phyloP scores from a whole-genome alignment of 1,140 invertebrate species.

The Centruroides sculpturatus region DNA sequence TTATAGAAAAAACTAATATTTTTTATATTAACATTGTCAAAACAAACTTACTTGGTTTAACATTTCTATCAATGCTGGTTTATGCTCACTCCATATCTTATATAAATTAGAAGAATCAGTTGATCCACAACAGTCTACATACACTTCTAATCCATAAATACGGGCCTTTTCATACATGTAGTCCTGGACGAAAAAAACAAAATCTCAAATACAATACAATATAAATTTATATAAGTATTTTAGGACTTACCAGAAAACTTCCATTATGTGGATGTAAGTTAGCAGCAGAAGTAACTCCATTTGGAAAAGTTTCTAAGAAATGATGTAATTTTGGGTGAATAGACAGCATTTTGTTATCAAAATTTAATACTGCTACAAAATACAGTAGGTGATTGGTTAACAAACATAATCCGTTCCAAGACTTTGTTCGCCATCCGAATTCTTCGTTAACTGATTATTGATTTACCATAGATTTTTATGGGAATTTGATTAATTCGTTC shows the following conservation, averaged over 20 bases:
- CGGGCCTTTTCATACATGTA: background rate
- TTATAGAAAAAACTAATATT: no score
- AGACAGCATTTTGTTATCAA: no score
- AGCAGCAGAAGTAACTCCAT: slow-evolving; percentile 7
- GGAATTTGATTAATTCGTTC: no score
- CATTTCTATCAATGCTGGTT: slow-evolving; percentile 5
- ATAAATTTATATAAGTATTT: background rate
- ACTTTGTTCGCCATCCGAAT: no score
- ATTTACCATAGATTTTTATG: no score
- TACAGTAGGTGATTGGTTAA: no score
- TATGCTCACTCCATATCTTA: slow-evolving; percentile 9
- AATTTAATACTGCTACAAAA: no score
- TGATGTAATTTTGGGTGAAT: no score
- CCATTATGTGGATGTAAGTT: slow-evolving; percentile 12
- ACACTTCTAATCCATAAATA: slow-evolving; percentile 8
- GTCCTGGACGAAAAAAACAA: slow-evolving; percentile 1
- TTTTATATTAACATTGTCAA: background rate
- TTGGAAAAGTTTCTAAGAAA: slow-evolving; percentile 4
- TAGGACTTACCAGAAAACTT: slow-evolving; percentile 8
- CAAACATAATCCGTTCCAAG: no score
- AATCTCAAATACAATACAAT: background rate
- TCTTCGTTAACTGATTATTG: no score
- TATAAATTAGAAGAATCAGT: background rate
- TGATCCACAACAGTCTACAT: slow-evolving; percentile 6
- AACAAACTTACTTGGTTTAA: slow-evolving; percentile 4